A percentile compares a stretch with the other conserved stretches of the same genome.
Evolutionary conservation across 1,140 invertebrate species (phyloP).

Genomic region (Macrosteles quadrilineatus): DNA sequence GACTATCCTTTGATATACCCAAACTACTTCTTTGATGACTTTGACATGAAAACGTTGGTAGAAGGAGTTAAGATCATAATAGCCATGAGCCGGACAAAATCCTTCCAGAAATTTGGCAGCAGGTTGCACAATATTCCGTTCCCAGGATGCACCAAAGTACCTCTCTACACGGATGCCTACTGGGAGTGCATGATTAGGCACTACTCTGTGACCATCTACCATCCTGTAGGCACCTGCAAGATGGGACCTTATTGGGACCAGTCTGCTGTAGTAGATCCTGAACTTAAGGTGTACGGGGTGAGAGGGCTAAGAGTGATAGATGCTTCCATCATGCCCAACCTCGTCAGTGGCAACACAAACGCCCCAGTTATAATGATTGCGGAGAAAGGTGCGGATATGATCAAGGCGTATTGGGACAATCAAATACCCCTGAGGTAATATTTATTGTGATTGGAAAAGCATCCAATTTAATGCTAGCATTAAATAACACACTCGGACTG

Average conservation of each 20-base stretch:
- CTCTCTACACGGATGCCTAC: constrained; percentile 68
- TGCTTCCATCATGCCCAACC: constrained; percentile 80
- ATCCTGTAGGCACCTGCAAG: constrained; percentile 88
- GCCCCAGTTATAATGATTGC: constrained; percentile 84
- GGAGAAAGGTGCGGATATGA: constrained; percentile 80
- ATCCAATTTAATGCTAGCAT: background rate
- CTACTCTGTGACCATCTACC: constrained; percentile 81
- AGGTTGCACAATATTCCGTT: constrained; percentile 65
- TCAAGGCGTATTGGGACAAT: constrained; percentile 72
- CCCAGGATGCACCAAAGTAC: constrained; percentile 68
- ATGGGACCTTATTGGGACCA: constrained; percentile 88
- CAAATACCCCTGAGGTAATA: background rate
- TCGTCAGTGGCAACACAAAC: constrained; percentile 83
- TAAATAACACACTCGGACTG: too few species aligned
- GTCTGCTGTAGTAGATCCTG: constrained; percentile 84
- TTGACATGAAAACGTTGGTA: constrained; percentile 76
- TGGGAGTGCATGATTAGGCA: constrained; percentile 83
- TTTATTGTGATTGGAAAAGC: background rate
- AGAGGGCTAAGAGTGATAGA: constrained; percentile 80
- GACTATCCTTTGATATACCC: constrained; percentile 92
- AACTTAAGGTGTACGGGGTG: constrained; percentile 77
- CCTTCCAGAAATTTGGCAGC: constrained; percentile 69
- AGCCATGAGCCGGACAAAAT: constrained; percentile 69
- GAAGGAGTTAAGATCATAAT: constrained; percentile 82
- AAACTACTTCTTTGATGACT: constrained; percentile 81